Conservation (phyloP, 92 coral and sea anemone species). For the Epizoanthus stellaris region DNA sequence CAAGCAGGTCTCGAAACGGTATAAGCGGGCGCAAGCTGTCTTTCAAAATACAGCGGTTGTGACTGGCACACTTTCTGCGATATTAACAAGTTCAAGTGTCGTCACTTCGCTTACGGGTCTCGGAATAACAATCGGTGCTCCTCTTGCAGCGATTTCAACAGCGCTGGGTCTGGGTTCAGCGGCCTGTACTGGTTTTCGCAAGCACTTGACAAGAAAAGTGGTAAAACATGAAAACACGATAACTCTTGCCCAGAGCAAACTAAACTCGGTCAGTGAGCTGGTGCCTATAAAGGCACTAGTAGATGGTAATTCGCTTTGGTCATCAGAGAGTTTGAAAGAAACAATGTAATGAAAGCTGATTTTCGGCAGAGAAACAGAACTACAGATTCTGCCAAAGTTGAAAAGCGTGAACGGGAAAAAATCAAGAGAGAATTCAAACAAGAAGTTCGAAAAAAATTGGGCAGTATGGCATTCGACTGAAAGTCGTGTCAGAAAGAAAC, state of each 20-base stretch:
- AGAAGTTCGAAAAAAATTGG: slow-evolving; percentile 6
- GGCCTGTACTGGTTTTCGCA: background rate
- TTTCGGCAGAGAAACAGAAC: background rate
- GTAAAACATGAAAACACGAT: slow-evolving; percentile 1
- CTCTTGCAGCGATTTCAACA: slow-evolving; percentile 3
- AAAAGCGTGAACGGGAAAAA: background rate
- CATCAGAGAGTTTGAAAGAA: background rate
- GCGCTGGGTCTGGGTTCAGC: slow-evolving; percentile 1
- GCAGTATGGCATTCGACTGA: background rate
- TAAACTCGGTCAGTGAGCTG: slow-evolving; percentile 13
- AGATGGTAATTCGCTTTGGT: background rate
- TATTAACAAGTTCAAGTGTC: background rate
- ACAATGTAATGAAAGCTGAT: background rate
- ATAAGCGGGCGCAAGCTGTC: background rate
- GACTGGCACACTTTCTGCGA: slow-evolving; percentile 7
- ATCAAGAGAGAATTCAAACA: background rate
- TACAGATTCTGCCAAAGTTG: background rate
- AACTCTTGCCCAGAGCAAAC: background rate
- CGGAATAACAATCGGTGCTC: background rate
- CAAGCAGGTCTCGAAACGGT: background rate
- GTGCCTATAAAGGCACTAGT: background rate
- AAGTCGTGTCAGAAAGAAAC: background rate
- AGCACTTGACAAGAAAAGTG: background rate
- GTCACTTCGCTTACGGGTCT: slow-evolving; percentile 9
- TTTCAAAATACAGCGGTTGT: slow-evolving; percentile 8